Base-by-base conservation (phyloP, 2,113 vertebrate species). In the Nothocercus julius region DNA sequence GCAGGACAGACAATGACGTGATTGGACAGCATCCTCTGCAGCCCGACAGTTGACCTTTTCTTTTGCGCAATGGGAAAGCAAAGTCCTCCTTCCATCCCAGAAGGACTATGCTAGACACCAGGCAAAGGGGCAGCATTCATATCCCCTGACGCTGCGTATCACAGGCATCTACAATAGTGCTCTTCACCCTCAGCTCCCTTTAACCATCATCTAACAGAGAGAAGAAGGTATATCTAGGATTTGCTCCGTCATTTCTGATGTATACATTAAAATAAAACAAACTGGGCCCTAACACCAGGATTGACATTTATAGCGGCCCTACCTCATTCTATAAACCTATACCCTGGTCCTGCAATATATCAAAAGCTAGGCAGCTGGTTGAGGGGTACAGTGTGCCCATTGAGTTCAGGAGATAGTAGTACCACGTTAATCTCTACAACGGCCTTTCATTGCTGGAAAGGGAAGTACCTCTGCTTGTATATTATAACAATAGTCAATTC, bases 271-370 rank as follows among this genome's bases (percentile, higher is more conserved):
- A 67, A 66, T 28, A 15, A 87, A 85, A 68, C 70, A 82, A 44
- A 77, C 40, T 45, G 38, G 67, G 16, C 19, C 36, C 68, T 67
- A 1, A 19, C 42, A 8, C 54, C 51, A 28, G 0, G 0, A 51
- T 1, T 61, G 61, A 9, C 38, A 63, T 84, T 86, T 83, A 9
- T 13, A 59, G 40, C 34, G 36, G 18, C 25, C 47, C 38, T 73
- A 27, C 49, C 28, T 82, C n/a, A 49, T 77, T 47, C 63, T 69
- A 14, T 24, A 58, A 69, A 73, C 25, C 4, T 16, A 9, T 20
- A 49, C 21, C 16, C 36, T 34, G 19, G 19, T 53, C 25, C 15
- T 61, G n/a, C 9, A 74, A 32, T 0, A 0, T n/a, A 18, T 24
- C 54, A 54, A 54, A 51, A 91, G 15, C 11, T 70, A 54, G 64